Evolutionary conservation across 2,888 invertebrate genomes (phyloP), one percentile per base, ranked within the genome.

Genomic region (Conops quadrifasciatus): DNA sequence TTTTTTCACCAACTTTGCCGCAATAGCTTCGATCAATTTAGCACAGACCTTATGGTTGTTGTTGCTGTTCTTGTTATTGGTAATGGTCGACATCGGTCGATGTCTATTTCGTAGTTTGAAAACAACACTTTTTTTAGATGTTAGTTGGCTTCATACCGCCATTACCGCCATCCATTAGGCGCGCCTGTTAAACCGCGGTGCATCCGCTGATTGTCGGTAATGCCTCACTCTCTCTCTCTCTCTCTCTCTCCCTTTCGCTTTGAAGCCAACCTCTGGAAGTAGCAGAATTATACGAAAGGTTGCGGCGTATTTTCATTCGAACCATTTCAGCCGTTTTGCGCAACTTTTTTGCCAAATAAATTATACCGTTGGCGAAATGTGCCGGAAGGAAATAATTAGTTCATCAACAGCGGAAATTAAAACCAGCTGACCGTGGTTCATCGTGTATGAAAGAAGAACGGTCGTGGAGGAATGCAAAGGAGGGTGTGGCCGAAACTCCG

Each of bases 341-440:
- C 15, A 58, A 26, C 11, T 58, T 36, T 26, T 67, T 56, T 30
- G 45, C 43, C 43, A 67, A 67, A 67, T 58, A 67, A 67, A 67
- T 67, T 56, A 58, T 26, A n/a, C n/a, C 65, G 65, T 30, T 58
- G 58, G 47, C 30, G 59, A 63, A 63, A 63, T 63, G 28, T 36
- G 36, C 53, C 66, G 67, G 67, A 67, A 67, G 67, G 67, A 67
- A 58, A 45, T 58, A 58, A 67, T 67, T 67, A 67, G 30, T 43
- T 24, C 24, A 58, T 56, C 67, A 56, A 45, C 67, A 21, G 19
- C 63, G 24, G 63, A 58, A 24, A 21, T 56, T 56, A 24, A 56
- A 36, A 1, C 24, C 24, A 7, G 16, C 26, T 24, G 28, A 24
- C 26, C 13, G 26, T 24, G 26, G 36, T 9, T 26, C 43, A 45